These are phyloP conservation scores for Drosophila mimetica DNA, from an alignment of 2,888 invertebrate species.

Conservation along the genomic window DNA sequence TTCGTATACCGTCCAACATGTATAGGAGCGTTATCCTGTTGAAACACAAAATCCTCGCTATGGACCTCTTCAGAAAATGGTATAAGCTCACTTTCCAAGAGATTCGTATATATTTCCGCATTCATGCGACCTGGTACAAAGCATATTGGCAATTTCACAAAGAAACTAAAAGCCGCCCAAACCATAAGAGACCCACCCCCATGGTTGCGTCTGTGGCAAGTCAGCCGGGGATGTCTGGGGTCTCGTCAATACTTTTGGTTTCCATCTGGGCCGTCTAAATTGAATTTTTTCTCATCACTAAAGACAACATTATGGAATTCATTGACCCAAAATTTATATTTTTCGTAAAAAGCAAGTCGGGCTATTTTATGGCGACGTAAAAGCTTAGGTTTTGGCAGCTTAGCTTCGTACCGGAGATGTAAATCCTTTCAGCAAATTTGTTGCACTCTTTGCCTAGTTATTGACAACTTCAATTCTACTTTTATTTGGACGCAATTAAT, in stretches of 20 bases:
- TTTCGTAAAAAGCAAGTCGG: slow-evolving; percentile 12
- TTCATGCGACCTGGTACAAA: not conserved
- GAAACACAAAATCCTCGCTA: not conserved
- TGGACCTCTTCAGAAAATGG: not conserved
- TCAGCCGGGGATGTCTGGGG: slow-evolving; percentile 1
- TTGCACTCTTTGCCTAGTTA: not conserved
- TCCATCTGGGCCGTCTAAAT: slow-evolving; percentile 8
- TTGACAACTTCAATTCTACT: too few relatives aligned
- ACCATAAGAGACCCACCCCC: too few relatives aligned
- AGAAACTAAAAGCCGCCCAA: not conserved
- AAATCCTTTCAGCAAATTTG: slow-evolving; percentile 8
- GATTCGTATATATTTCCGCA: not conserved
- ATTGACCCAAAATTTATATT: slow-evolving; percentile 17
- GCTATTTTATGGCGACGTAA: slow-evolving; percentile 8
- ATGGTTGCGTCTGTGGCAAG: not conserved
- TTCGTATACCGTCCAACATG: not conserved
- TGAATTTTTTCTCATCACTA: slow-evolving; percentile 8
- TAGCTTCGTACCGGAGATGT: not conserved
- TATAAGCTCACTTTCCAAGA: not conserved
- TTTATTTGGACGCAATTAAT: too few relatives aligned
- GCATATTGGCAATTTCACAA: not conserved
- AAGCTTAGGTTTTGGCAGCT: slow-evolving; percentile 11
- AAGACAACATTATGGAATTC: slow-evolving; percentile 2
- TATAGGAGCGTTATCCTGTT: slow-evolving; percentile 2
- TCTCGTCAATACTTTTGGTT: slow-evolving; percentile 18